These are phyloP conservation scores for Beris morrisii DNA, from an alignment of 2,888 invertebrate species.

Conservation along the genomic window DNA sequence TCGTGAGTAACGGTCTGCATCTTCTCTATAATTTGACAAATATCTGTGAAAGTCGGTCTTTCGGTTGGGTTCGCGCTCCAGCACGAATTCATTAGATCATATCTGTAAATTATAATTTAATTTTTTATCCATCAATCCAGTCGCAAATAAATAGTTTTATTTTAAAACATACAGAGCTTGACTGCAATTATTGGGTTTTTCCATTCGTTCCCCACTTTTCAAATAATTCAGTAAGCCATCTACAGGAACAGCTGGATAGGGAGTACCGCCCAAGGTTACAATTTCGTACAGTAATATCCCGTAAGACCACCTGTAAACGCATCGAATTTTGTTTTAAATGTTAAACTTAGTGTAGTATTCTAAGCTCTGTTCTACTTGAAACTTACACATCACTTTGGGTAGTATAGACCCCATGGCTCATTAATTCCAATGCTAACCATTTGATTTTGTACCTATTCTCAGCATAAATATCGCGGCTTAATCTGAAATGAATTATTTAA, in stretches of 20 bases:
- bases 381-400: slow-evolving; percentile 86
- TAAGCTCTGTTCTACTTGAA: background rate
- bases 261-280: slow-evolving; percentile 77
- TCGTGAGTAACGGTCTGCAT: no score
- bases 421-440: slow-evolving; percentile 88
- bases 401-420: slow-evolving; percentile 78
- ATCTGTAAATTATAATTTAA: slow-evolving; percentile 58
- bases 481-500: slow-evolving; percentile 43
- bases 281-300: slow-evolving; percentile 76
- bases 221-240: slow-evolving; percentile 69
- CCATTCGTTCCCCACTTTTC: slow-evolving; percentile 78
- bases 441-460: slow-evolving; percentile 81
- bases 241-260: slow-evolving; percentile 75
- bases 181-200: slow-evolving; percentile 73
- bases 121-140: slow-evolving; percentile 10
- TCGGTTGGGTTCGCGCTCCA: slow-evolving; percentile 60
- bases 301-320: no score
- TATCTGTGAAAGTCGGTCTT: no score
- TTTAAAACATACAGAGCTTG: slow-evolving; percentile 67
- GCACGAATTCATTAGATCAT: slow-evolving; percentile 73
- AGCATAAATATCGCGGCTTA: slow-evolving; percentile 83
- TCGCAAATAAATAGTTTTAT: background rate
- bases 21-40: no score
- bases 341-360: background rate
- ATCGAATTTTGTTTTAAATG: no score